Percentiles rank a stretch among this genome's conserved stretches.
Evolutionary conservation across 1,140 invertebrate species (phyloP).

Genomic region (Pissodes strobi): DNA sequence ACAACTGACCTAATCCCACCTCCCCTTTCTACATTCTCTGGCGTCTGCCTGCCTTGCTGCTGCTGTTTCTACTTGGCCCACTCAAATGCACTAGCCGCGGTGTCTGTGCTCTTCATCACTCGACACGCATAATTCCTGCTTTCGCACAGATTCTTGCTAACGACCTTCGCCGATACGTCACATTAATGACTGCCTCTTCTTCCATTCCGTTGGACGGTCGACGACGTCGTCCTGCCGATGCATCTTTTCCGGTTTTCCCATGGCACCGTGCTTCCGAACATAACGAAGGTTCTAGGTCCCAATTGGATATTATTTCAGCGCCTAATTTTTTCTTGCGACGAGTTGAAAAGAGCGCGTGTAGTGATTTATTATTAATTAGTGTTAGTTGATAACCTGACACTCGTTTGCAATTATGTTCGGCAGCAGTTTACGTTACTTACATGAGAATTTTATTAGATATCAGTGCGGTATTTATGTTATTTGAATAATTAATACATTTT

Average conservation of each 20-base stretch:
- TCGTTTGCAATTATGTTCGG: too few species aligned
- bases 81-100: neutral
- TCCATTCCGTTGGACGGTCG: constrained; percentile 8
- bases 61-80: neutral
- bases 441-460: too few species aligned
- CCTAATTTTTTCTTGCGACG: too few species aligned
- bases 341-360: too few species aligned
- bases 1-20: constrained; percentile 13
- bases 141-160: constrained; percentile 9
- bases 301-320: too few species aligned
- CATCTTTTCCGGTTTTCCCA: neutral
- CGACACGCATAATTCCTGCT: constrained; percentile 15
- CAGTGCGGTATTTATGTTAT: too few species aligned
- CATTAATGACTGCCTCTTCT: constrained; percentile 9
- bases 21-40: constrained; percentile 2
- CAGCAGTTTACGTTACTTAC: too few species aligned
- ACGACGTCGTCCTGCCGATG: neutral
- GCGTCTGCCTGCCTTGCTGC: neutral
- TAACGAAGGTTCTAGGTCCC: neutral
- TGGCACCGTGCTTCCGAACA: neutral
- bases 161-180: neutral
- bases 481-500: too few species aligned
- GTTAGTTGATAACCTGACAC: too few species aligned
- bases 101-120: neutral
- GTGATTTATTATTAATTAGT: too few species aligned